Conservation (phyloP, 2,888 invertebrate genomes). For the Metellina segmentata region DNA sequence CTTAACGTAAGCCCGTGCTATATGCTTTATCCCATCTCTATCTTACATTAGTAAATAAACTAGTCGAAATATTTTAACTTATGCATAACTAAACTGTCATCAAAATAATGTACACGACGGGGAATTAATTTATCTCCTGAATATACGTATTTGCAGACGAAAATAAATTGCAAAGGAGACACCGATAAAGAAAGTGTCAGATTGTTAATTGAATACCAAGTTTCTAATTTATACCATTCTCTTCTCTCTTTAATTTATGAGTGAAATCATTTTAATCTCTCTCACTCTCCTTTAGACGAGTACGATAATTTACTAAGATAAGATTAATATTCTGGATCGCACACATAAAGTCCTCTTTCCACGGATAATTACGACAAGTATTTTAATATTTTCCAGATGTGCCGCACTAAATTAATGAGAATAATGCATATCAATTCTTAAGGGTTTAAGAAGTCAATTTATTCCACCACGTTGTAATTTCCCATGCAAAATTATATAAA, state of each 20-base stretch:
- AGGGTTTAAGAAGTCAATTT: conserved; percentile 1
- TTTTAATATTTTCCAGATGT: background rate
- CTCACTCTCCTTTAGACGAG: background rate
- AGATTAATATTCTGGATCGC: background rate
- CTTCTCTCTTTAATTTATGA: background rate
- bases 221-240: background rate
- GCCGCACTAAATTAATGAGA: background rate
- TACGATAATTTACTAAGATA: background rate
- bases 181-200: background rate
- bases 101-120: background rate
- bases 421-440: background rate
- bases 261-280: background rate
- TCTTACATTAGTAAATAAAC: too few species aligned
- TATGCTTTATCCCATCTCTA: too few species aligned
- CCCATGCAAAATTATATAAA: background rate
- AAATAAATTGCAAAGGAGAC: background rate
- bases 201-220: background rate
- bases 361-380: background rate
- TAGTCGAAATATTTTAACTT: too few species aligned
- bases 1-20: too few species aligned
- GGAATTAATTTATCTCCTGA: background rate
- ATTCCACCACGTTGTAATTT: background rate
- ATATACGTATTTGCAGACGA: background rate
- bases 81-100: too few species aligned
- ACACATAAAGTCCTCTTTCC: background rate